Evolutionary conservation across 2,888 invertebrate species (phyloP), one percentile per base, ranked within the genome.

Genomic region (Gastracanthus pulcherrimus): DNA sequence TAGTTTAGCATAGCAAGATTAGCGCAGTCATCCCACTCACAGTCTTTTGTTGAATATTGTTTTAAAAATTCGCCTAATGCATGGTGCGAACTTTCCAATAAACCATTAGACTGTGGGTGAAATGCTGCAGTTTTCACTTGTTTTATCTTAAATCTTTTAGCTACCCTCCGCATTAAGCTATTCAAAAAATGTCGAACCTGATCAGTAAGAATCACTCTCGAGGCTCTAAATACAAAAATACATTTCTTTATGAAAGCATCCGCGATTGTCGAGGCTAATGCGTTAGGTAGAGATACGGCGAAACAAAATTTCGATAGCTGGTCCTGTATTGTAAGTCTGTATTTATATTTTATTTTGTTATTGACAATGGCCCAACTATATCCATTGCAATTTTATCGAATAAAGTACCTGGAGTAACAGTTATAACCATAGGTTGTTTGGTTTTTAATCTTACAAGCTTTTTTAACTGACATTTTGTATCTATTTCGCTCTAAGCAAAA

Each of bases 121-220:
- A 84, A 85, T 2, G 84, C 83, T 2, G 84, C 84, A 0, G 83
- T 84, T 48, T 70, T 69, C 0, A 83, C 19, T 74, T 83, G 74
- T 36, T 81, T 82, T 29, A 86, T 85, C 48, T 67, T 80, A 13
- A 85, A 87, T 1, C 77, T 23, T 76, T 83, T 83, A 0, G 81
- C 76, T 0, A 87, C 31, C 55, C 69, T 16, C 60, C 77, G 55
- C 60, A 86, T 80, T 7, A 86, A 26, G 0, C 58, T 38, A 9
- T 84, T 84, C 0, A 82, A 16, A 34, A 87, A 86, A 51, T 85
- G 84, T 13, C 79, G 67, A 0, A 86, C 86, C 71, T 85, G 85
- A 48, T 87, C 86, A 0, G 86, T 85, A 13, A 87, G 19, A 1
- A 84, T 38, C 3, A 34, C 16, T 34, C 79, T 81, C 0, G 85